Percentiles rank a stretch among this genome's conserved stretches.
Evolutionary conservation across 2,888 invertebrate species (phyloP).

Genomic region (Limnephilus auricula): DNA sequence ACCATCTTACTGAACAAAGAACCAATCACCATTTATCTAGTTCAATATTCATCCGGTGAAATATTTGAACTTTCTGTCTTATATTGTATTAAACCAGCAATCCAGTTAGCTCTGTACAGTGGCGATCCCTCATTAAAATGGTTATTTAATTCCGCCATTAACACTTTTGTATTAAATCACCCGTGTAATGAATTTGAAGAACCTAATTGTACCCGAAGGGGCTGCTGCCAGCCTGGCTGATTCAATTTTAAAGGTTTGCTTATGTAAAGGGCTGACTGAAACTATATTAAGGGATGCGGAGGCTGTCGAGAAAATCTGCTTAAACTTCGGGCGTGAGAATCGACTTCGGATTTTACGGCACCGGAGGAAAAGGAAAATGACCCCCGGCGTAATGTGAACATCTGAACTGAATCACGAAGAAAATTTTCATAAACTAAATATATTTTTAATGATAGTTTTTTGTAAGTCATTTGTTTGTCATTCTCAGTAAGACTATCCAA

Average conservation of each 20-base stretch:
- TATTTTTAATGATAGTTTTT: too few relatives aligned
- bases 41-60: not conserved
- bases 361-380: not conserved
- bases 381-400: not conserved
- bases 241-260: slow-evolving; percentile 59
- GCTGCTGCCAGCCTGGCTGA: slow-evolving; percentile 45
- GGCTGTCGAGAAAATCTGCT: not conserved
- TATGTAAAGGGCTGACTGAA: slow-evolving; percentile 47
- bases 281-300: slow-evolving; percentile 48
- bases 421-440: not conserved
- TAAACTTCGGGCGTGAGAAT: slow-evolving; percentile 14
- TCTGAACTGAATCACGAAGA: not conserved
- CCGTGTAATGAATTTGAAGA: slow-evolving; percentile 61
- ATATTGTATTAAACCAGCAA: not conserved
- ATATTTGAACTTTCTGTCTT: slow-evolving; percentile 16
- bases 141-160: slow-evolving; percentile 56
- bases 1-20: not conserved
- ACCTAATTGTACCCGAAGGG: slow-evolving; percentile 56
- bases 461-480: too few relatives aligned
- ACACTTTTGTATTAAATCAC: slow-evolving; percentile 63
- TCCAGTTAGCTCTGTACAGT: slow-evolving; percentile 4
- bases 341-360: not conserved
- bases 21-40: not conserved
- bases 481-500: too few relatives aligned
- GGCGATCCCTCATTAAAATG: slow-evolving; percentile 28